Evolutionary conservation across 2,113 vertebrate genomes (phyloP), one percentile per base, ranked within the genome.

Genomic region (Stegostoma tigrinum): DNA sequence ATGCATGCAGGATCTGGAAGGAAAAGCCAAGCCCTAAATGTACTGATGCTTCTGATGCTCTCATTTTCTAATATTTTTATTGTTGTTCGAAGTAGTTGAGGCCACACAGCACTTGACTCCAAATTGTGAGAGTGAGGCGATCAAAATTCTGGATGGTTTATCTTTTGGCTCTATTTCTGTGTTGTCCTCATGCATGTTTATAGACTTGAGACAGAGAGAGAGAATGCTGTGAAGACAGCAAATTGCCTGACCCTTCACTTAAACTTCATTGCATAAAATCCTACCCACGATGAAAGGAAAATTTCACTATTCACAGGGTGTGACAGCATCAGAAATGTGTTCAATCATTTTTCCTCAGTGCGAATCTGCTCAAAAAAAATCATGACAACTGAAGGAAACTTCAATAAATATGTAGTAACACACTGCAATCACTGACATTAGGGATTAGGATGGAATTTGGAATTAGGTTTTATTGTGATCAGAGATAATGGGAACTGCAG

Each of bases 11-110:
- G 96, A 38, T 95, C 52, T 93, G 95, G 95, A 96, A 96, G 67
- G 95, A 96, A 61, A 34, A 94, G 96, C 75, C 96, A 95, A 96
- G 97, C 94, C 96, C 96, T 96, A 78, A 96, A 0, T 48, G 80
- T 14, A n/a, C 89, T 6, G 89, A 96, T 97, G 96, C 61, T 38
- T 93, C 34, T 66, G 7, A 66, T 38, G 61, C 61, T 21, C 8
- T 93, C 66, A 66, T 66, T 93, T n/a, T 66, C 48, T 34, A 14
- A n/a, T 34, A 75, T 27, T 75, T 80, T 15, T 38, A n/a, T n/a
- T 38, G 80, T 5, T 23, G 34, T 38, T 19, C 21, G 61, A 93
- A 19, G 0, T 66, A 38, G 21, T 38, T 66, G 15, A 91, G 12
- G 14, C 86, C 52, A 34, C 23, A 61, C 19, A 90, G 27, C 89